Evolutionary conservation across 2,888 invertebrate species (phyloP).

Genomic region (Ephialtes manifestator): DNA sequence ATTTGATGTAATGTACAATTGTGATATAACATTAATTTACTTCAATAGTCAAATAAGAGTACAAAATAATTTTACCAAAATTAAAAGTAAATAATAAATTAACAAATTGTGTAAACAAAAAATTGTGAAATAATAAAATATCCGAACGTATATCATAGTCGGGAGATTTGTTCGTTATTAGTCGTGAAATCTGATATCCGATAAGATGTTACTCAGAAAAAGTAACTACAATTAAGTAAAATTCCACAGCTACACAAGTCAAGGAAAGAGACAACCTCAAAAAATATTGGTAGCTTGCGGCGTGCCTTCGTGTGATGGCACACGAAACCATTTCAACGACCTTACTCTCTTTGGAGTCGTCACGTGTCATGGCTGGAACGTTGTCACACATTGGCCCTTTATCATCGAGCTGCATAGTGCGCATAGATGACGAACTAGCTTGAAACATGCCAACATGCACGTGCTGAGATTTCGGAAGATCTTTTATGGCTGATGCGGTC

Average conservation of each 20-base stretch:
- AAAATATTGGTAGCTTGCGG: neutral
- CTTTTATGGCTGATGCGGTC: neutral
- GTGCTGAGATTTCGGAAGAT: constrained; percentile 61
- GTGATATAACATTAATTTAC: too few relatives aligned
- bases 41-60: too few relatives aligned
- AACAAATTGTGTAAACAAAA: too few relatives aligned
- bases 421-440: constrained; percentile 22
- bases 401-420: constrained; percentile 32
- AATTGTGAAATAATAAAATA: too few relatives aligned
- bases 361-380: constrained; percentile 13
- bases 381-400: constrained; percentile 51
- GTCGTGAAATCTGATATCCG: too few relatives aligned
- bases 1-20: too few relatives aligned
- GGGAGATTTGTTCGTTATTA: too few relatives aligned
- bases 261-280: neutral
- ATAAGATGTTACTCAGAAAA: too few relatives aligned
- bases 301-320: neutral
- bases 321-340: constrained; percentile 20
- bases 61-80: too few relatives aligned
- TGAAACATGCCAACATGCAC: constrained; percentile 48
- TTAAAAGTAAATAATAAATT: too few relatives aligned
- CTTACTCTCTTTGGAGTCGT: neutral
- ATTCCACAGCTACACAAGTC: neutral
- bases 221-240: neutral
- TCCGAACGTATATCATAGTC: too few relatives aligned